phyloP scores from a whole-genome alignment of 2,888 invertebrate genomes.

The Pandemis corylana region DNA sequence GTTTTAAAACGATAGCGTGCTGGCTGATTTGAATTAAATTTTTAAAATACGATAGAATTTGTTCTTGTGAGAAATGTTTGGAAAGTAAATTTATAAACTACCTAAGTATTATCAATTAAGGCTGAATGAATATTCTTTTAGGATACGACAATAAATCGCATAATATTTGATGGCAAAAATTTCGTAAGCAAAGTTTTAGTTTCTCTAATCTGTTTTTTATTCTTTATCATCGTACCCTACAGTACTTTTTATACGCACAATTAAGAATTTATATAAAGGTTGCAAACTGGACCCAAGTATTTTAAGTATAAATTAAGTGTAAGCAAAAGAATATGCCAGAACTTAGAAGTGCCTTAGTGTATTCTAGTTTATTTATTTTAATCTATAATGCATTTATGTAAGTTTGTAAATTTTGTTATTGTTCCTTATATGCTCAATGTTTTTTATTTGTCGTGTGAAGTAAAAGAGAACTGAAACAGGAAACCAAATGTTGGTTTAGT shows the following conservation, averaged over 20 bases:
- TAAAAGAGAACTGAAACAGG: background rate
- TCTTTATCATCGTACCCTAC: too few species aligned
- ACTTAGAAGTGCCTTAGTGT: constrained; percentile 21
- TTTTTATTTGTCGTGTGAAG: background rate
- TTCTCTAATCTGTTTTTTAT: too few species aligned
- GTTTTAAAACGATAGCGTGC: too few species aligned
- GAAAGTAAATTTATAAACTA: too few species aligned
- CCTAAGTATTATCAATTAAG: background rate
- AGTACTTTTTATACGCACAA: background rate
- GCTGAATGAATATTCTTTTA: background rate
- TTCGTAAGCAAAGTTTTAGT: too few species aligned
- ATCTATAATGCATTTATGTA: constrained; percentile 35
- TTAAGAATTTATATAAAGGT: background rate
- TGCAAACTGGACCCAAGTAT: background rate
- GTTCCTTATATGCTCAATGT: constrained; percentile 42
- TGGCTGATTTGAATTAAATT: too few species aligned
- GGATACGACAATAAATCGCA: too few species aligned
- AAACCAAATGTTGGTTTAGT: background rate
- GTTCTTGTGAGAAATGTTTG: too few species aligned
- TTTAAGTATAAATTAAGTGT: constrained; percentile 8
- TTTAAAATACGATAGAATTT: too few species aligned
- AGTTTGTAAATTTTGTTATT: constrained; percentile 35
- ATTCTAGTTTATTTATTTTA: constrained; percentile 24
- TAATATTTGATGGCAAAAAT: too few species aligned
- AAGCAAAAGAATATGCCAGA: constrained; percentile 10